Evolutionary conservation across 2,113 vertebrate genomes (phyloP).

Genomic region (Harpagus bidentatus): DNA sequence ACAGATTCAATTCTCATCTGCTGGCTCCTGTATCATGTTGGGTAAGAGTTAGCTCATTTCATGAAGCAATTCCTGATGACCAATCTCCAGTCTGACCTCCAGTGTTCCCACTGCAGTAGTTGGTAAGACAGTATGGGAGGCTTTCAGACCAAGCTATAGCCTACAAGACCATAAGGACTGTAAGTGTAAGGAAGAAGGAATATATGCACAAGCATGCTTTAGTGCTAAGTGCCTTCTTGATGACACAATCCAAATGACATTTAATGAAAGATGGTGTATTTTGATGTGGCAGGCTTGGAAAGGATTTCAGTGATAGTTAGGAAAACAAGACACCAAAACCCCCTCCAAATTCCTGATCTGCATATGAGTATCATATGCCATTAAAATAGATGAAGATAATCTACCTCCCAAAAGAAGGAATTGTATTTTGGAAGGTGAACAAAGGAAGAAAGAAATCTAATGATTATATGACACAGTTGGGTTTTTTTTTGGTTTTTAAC

Average conservation of each 20-base stretch:
- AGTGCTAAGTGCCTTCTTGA: not conserved
- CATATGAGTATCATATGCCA: not conserved
- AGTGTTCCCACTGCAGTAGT: not conserved
- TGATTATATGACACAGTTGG: not conserved
- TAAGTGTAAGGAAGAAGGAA: not conserved
- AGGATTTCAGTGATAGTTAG: not conserved
- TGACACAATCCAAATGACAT: conserved; percentile 28
- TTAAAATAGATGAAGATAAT: not conserved
- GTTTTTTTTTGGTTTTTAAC: not conserved
- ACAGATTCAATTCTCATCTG: not conserved
- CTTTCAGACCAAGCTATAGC: not conserved
- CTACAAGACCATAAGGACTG: not conserved
- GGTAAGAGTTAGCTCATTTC: not conserved
- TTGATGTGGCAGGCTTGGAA: not conserved
- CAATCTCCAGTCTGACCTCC: not conserved
- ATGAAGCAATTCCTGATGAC: not conserved
- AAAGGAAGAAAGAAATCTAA: not conserved
- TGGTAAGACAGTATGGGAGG: not conserved
- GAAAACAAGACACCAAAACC: not conserved
- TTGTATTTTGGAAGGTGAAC: not conserved
- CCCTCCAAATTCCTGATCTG: not conserved
- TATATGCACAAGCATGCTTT: not conserved
- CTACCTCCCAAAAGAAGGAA: not conserved
- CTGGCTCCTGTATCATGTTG: not conserved
- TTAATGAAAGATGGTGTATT: not conserved